phyloP scores from a whole-genome alignment of 53 echinoderm and acorn worm species.

The Echinometra lucunter region DNA sequence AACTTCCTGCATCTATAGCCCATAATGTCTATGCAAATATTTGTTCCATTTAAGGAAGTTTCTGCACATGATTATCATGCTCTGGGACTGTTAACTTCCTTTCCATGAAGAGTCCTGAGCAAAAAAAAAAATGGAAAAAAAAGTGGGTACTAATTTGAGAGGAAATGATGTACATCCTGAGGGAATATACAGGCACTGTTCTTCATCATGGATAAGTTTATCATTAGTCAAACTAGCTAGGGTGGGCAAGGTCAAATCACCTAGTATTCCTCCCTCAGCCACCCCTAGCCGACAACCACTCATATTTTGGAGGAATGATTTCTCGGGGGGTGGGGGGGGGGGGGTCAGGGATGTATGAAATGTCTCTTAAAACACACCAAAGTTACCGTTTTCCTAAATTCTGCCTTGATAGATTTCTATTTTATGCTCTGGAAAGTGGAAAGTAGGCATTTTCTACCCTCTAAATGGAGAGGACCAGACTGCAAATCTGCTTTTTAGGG shows the following conservation, averaged over 20 bases:
- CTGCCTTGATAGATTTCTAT: too few relatives aligned
- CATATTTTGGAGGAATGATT: too few relatives aligned
- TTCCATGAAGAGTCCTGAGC: background rate
- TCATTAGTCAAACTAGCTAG: background rate
- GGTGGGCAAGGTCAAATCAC: background rate
- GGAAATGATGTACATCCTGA: slow-evolving; percentile 47
- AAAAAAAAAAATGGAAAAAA: too few relatives aligned
- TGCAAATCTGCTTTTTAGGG: too few relatives aligned
- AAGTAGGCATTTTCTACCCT: too few relatives aligned
- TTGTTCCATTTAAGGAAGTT: slow-evolving; percentile 7
- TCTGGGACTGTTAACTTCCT: background rate
- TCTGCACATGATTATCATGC: slow-evolving; percentile 12
- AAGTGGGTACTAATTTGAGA: slow-evolving; percentile 7
- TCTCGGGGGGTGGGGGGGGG: too few relatives aligned
- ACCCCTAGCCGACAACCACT: too few relatives aligned
- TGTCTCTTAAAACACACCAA: too few relatives aligned
- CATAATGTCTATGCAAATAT: slow-evolving; percentile 6
- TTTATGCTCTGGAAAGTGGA: too few relatives aligned
- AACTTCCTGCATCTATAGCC: background rate
- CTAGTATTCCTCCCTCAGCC: background rate
- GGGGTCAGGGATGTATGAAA: too few relatives aligned
- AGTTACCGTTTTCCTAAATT: too few relatives aligned
- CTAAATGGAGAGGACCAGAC: too few relatives aligned
- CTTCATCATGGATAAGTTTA: background rate
- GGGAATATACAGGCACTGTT: background rate